Base-by-base conservation (phyloP, 2,888 invertebrate species). In the Crossocerus cetratus region DNA sequence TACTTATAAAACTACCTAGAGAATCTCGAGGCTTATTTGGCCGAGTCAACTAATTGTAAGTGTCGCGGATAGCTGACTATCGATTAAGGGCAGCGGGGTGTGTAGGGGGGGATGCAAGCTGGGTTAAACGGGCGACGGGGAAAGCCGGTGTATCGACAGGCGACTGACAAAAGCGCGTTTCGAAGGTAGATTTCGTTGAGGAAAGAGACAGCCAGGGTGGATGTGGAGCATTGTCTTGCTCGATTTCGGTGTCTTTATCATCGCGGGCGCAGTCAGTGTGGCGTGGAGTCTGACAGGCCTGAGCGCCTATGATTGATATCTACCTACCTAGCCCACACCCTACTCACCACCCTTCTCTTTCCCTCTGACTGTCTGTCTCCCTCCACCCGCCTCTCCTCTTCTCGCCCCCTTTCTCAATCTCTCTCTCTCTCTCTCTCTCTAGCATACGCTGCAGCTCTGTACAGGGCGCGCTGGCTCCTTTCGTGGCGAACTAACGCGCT, bases 241-340 rank as follows among this genome's bases (percentile, higher is more conserved):
- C 76, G 77, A 83, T 81, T 83, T 80, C 74, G 74, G 73, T 78
- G 76, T 81, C 83, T 84, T 83, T 83, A 84, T 84, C 77, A 65
- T 68, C 63, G 65, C n/a, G 49, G 49, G 60, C 74, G 68, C 73
- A 78, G 83, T 71, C 76, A 76, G 72, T 71, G 70, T 70, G 72
- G 76, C 68, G 62, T 32, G 69, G 65, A 68, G 64, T 68, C 73
- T 83, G 84, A 85, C 84, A 85, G 78, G 64, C 62, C 58, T 82
- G 82, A 85, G 80, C 84, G 80, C 75, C 74, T 79, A 85, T 85
- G 84, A 85, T 85, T 85, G 84, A 85, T 85, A 85, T 84, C 80
- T 79, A 76, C 70, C 80, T 79, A 76, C 70, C 74, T 68, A 66
- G 49, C 68, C 67, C 69, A 69, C 55, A 65, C 56, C 59, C 61